phyloP scores from a whole-genome alignment of 1,140 invertebrate genomes.

The Hyles vespertilio region DNA sequence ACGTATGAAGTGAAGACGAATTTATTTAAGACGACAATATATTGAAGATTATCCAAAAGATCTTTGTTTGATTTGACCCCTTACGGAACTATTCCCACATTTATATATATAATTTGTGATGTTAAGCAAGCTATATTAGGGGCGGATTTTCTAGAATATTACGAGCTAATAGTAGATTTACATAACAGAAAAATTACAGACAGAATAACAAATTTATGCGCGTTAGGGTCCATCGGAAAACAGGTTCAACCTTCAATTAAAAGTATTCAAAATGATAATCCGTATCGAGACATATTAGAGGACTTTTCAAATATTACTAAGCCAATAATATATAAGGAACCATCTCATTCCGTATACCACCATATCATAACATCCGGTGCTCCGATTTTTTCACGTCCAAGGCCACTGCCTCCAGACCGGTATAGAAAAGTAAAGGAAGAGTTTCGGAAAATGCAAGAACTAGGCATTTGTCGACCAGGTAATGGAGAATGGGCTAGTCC shows the following conservation, averaged over 20 bases:
- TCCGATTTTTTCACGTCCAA: neutral
- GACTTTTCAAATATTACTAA: neutral
- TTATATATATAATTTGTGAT: slow-evolving; percentile 1
- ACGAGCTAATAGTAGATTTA: no score
- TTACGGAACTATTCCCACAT: no score
- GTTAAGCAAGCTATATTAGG: slow-evolving; percentile 11
- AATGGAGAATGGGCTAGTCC: neutral
- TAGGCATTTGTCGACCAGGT: neutral
- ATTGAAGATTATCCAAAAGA: no score
- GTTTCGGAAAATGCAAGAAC: neutral
- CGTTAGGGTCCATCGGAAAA: no score
- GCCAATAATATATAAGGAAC: neutral
- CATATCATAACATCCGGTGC: neutral
- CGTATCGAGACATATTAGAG: no score
- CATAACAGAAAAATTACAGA: no score
- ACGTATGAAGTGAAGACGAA: no score
- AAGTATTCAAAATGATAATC: no score
- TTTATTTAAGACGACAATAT: no score
- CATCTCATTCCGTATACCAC: neutral
- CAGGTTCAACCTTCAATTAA: no score
- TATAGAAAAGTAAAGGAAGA: neutral
- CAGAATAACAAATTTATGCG: no score
- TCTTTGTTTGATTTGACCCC: no score
- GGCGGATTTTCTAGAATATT: slow-evolving; percentile 1
- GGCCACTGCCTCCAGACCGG: neutral